A percentile compares a stretch with the other conserved stretches of the same genome.
Conservation (phyloP, 2,888 invertebrate genomes). For the Mimas tiliae region DNA sequence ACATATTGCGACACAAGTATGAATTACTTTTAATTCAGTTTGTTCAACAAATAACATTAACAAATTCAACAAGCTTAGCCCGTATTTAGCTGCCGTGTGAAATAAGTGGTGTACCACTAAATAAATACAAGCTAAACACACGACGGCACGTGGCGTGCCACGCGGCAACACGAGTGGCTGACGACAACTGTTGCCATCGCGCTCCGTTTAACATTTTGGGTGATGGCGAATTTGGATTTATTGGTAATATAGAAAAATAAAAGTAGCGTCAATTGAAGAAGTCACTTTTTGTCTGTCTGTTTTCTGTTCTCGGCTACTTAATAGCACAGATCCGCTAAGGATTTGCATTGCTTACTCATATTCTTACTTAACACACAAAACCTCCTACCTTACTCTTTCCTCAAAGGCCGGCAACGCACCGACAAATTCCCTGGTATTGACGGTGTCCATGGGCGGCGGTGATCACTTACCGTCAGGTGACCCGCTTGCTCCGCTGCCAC, state of each 20-base stretch:
- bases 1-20: not conserved
- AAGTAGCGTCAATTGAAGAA: not conserved
- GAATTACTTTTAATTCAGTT: no score
- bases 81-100: constrained; percentile 8
- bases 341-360: no score
- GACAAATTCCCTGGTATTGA: no score
- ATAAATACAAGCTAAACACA: constrained; percentile 29
- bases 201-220: not conserved
- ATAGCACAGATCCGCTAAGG: no score
- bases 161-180: constrained; percentile 30
- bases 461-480: no score
- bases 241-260: not conserved
- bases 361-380: no score
- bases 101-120: constrained; percentile 14
- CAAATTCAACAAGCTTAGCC: constrained; percentile 18
- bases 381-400: no score
- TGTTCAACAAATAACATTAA: constrained; percentile 15
- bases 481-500: no score
- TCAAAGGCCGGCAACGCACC: no score
- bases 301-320: no score
- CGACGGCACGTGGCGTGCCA: constrained; percentile 36
- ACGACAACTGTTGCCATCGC: constrained; percentile 25
- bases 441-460: no score
- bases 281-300: not conserved
- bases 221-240: not conserved